Base-by-base conservation (phyloP, 64 coral and sea anemone species). In the Pocillopora damicornis region DNA sequence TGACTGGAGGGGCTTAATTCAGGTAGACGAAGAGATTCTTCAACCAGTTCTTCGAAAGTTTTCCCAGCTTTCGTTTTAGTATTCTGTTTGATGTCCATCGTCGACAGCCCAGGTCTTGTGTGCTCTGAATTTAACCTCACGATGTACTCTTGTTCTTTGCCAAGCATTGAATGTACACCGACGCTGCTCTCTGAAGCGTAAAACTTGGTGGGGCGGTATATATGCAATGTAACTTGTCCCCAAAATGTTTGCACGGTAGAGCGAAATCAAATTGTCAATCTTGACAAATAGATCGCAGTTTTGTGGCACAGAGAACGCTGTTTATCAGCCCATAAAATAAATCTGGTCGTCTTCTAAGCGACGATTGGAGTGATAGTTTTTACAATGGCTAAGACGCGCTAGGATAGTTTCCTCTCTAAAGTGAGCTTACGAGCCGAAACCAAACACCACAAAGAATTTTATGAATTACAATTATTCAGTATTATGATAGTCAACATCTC, bases 381-480 rank as follows among this genome's bases (percentile, higher is more conserved):
- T 30, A 30, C 30, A 30, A 30, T 30, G 42, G 35, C 20, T 12
- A 0, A 67, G 38, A 6, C 61, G 16, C 26, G 14, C 37, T 35
- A 25, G 56, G 25, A 11, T 12, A 72, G 22, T 37, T 35, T 56
- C 9, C 64, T 22, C 37, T 68, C 38, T 37, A 58, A 25, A n/a
- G 5, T 25, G 36, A 58, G 11, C 22, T 14, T 37, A 51, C 37
- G 37, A 85, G 35, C 13, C 80, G 81, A 85, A 71, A 85, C 25
- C 81, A 73, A 85, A 85, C 38, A 71, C 81, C 64, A 85, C 81
- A 71, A 85, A 85, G 81, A 85, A 85, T 85, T 72, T 42, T 57
- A 36, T 66, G 81, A 85, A 85, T 85, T 85, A 38, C 81, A 85
- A 73, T 73, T 38, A 85, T 85, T 85, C 65, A 73, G 17, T 14